phyloP scores from a whole-genome alignment of 2,797 vertebrate genomes.

The Setipinna tenuifilis region DNA sequence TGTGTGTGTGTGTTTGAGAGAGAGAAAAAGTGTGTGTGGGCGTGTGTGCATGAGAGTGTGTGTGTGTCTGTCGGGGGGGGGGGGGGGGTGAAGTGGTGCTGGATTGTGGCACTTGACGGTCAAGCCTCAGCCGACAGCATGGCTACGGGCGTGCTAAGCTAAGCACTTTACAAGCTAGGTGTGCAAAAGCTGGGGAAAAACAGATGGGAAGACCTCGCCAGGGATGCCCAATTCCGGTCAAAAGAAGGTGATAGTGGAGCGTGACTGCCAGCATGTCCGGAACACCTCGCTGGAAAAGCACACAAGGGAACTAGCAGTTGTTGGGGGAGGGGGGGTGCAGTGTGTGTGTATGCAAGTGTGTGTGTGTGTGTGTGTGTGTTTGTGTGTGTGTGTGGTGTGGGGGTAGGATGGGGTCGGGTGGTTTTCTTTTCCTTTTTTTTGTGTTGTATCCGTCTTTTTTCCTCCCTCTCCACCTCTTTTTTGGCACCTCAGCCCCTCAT shows the following conservation, averaged over 20 bases:
- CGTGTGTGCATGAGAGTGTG: not conserved
- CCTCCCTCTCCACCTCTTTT: not conserved
- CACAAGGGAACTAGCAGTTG: slow-evolving; percentile 48
- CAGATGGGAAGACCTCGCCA: slow-evolving; percentile 77
- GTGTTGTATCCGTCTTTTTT: not conserved
- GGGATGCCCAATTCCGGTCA: slow-evolving; percentile 78
- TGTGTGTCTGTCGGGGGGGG: too few relatives aligned
- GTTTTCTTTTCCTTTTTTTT: slow-evolving; percentile 4
- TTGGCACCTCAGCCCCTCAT: slow-evolving; percentile 21
- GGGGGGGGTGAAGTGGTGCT: not conserved
- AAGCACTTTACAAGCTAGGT: slow-evolving; percentile 52
- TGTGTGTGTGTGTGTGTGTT: slow-evolving; percentile 18
- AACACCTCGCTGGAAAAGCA: slow-evolving; percentile 62
- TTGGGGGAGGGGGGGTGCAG: slow-evolving; percentile 40
- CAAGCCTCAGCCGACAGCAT: slow-evolving; percentile 34
- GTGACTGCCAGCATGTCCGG: slow-evolving; percentile 77
- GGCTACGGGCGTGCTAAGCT: slow-evolving; percentile 42
- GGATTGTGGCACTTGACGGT: slow-evolving; percentile 27
- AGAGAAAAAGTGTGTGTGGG: slow-evolving; percentile 1
- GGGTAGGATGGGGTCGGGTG: not conserved
- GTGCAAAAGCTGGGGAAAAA: slow-evolving; percentile 64
- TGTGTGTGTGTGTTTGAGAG: too few relatives aligned
- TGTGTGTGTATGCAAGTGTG: slow-evolving; percentile 41
- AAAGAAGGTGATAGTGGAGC: slow-evolving; percentile 79
- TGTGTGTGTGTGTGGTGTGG: not conserved